These are phyloP conservation scores for Spinus olivaceus DNA, from an alignment of 2,797 vertebrate species.

Conservation along the genomic window DNA sequence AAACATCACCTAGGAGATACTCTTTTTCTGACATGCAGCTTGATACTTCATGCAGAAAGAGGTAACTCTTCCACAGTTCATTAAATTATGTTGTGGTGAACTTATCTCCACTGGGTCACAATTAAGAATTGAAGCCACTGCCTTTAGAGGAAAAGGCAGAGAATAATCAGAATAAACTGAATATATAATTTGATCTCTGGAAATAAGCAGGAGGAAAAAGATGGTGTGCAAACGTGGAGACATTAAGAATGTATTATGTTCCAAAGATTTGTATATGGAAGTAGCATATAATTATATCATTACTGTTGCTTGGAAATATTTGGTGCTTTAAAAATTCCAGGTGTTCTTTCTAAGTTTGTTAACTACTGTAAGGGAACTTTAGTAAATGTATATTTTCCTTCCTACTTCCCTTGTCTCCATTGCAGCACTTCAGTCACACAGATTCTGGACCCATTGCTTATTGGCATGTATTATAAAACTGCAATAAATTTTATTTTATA, in stretches of 20 bases:
- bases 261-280: background rate
- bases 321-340: constrained; percentile 14
- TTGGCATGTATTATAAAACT: constrained; percentile 57
- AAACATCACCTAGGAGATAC: constrained; percentile 43
- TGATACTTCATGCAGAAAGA: constrained; percentile 19
- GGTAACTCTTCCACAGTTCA: constrained; percentile 29
- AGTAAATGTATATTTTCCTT: constrained; percentile 1
- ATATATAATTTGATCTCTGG: constrained; percentile 27
- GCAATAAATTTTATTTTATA: constrained; percentile 40
- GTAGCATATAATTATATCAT: background rate
- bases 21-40: constrained; percentile 22
- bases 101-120: constrained; percentile 24
- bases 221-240: background rate
- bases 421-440: constrained; percentile 17
- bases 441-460: constrained; percentile 43
- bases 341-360: background rate
- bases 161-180: constrained; percentile 47
- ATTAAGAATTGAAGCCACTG: constrained; percentile 48
- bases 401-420: constrained; percentile 5
- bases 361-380: background rate
- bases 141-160: constrained; percentile 38
- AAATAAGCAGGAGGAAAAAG: background rate
- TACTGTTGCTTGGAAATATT: constrained; percentile 8
- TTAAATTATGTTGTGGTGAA: constrained; percentile 42
- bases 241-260: background rate